These are phyloP conservation scores for Procavia capensis DNA, from an alignment of 2,113 vertebrate species.

Conservation along the genomic window DNA sequence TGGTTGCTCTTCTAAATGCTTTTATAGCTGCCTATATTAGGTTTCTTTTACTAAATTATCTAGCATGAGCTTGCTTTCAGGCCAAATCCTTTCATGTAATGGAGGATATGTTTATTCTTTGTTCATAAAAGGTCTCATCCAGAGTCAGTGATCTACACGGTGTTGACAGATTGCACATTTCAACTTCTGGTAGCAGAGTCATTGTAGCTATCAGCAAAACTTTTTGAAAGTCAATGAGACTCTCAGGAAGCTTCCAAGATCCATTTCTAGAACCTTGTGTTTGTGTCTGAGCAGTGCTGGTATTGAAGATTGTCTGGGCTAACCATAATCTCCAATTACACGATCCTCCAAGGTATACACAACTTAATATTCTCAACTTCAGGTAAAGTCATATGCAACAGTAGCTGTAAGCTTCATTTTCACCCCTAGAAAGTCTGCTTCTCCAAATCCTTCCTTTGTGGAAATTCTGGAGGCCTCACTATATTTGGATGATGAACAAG, in stretches of 20 bases:
- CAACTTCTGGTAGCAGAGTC: neutral
- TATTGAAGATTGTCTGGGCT: neutral
- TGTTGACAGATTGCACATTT: neutral
- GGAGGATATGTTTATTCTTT: neutral
- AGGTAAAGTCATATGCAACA: neutral
- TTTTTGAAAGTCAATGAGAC: neutral
- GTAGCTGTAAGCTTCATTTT: neutral
- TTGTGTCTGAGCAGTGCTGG: neutral
- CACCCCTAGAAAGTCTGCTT: neutral
- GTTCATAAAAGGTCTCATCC: neutral
- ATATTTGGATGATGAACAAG: neutral
- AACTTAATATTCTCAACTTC: neutral
- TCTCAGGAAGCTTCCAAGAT: constrained; percentile 1
- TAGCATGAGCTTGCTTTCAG: neutral
- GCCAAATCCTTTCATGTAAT: neutral
- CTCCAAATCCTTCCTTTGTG: neutral
- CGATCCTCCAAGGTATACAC: neutral
- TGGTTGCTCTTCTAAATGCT: neutral
- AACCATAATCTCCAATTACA: neutral
- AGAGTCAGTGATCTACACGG: neutral
- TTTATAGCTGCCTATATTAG: neutral
- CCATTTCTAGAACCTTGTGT: neutral
- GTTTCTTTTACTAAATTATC: neutral
- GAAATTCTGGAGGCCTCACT: neutral
- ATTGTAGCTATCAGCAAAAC: neutral